Conservation (phyloP, 2,113 vertebrate species). For the Pholis gunnellus region DNA sequence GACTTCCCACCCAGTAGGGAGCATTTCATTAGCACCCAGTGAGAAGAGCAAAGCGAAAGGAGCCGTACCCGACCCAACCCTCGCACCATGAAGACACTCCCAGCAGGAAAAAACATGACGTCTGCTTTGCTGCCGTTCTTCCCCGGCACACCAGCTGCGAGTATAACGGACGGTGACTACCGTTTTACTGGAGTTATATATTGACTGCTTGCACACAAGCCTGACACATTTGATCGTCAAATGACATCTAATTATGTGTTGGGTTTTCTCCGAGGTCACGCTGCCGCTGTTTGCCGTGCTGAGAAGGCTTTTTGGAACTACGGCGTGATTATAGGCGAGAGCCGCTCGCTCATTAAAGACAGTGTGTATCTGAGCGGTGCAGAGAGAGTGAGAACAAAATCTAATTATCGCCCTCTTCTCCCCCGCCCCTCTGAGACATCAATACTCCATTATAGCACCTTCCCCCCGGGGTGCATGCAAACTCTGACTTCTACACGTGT, state of each 20-base stretch:
- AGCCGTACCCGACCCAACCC: slow-evolving; percentile 25
- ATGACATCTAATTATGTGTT: slow-evolving; percentile 72
- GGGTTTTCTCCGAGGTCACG: slow-evolving; percentile 56
- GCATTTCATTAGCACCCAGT: slow-evolving; percentile 60
- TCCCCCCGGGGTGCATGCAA: slow-evolving; percentile 65
- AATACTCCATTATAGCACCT: slow-evolving; percentile 79
- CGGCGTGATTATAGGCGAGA: slow-evolving; percentile 71
- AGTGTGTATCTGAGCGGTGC: slow-evolving; percentile 67
- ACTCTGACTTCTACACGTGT: slow-evolving; percentile 57
- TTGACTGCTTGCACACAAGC: slow-evolving; percentile 11
- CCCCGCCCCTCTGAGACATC: slow-evolving; percentile 70
- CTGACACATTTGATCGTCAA: slow-evolving; percentile 65
- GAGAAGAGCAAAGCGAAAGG: slow-evolving; percentile 21
- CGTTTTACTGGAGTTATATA: slow-evolving; percentile 44
- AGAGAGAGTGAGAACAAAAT: slow-evolving; percentile 76
- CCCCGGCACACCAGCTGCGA: slow-evolving; percentile 1
- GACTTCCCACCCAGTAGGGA: slow-evolving; percentile 31
- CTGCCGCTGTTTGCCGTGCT: slow-evolving; percentile 25
- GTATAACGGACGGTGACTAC: neutral
- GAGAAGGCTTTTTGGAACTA: slow-evolving; percentile 60
- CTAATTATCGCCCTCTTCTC: slow-evolving; percentile 78
- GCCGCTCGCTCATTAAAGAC: slow-evolving; percentile 68
- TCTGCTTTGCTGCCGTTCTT: neutral
- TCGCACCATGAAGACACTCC: slow-evolving; percentile 14
- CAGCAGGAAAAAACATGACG: neutral